Percentiles rank a stretch among this genome's conserved stretches.
These are phyloP conservation scores for Omphaloscelis lunosa DNA, from an alignment of 2,888 invertebrate genomes.

Conservation along the genomic window DNA sequence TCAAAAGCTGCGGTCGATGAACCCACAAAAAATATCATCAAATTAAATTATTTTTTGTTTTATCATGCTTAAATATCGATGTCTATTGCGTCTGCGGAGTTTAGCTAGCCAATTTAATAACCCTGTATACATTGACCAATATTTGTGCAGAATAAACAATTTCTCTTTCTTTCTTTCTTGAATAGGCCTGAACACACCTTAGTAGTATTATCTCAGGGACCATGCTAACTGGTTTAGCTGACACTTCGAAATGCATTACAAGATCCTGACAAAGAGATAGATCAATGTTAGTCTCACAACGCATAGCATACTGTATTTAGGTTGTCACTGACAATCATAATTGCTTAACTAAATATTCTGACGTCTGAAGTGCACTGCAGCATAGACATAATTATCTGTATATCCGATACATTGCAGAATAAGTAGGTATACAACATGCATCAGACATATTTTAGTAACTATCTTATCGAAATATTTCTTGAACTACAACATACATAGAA, in stretches of 20 bases:
- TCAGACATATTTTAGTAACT: not conserved
- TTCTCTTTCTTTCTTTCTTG: not conserved
- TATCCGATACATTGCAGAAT: not conserved
- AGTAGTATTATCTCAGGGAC: not conserved
- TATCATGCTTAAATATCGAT: too few species aligned
- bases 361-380: too few species aligned
- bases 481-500: too few species aligned
- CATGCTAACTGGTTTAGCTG: not conserved
- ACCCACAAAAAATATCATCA: too few species aligned
- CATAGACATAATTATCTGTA: not conserved
- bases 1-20: too few species aligned
- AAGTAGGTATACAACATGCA: too few species aligned
- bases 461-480: not conserved
- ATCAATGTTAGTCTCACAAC: conserved; percentile 29
- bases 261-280: conserved; percentile 4
- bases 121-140: too few species aligned
- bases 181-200: not conserved
- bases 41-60: too few species aligned
- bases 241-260: not conserved
- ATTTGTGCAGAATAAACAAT: not conserved
- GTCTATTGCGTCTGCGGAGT: too few species aligned
- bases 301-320: not conserved
- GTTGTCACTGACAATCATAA: conserved; percentile 18
- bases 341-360: conserved; percentile 22
- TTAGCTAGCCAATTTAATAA: too few species aligned